A percentile compares a stretch with the other conserved stretches of the same genome.
phyloP scores from a whole-genome alignment of 2,113 vertebrate species.

The Neogobius melanostomus region DNA sequence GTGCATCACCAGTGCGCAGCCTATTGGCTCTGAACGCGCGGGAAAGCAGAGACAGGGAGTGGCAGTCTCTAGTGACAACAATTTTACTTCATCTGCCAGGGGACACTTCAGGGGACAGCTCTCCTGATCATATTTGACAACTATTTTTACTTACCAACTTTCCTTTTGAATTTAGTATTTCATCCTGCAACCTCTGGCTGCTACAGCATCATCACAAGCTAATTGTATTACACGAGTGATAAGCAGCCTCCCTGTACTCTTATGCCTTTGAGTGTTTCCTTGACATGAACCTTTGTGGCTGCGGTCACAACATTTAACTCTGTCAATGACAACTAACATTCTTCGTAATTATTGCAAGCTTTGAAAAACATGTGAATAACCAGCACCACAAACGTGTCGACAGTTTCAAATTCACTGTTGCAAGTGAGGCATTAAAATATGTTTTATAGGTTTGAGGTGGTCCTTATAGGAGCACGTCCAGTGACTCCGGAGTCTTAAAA shows the following conservation, averaged over 20 bases:
- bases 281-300: neutral
- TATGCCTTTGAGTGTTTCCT: neutral
- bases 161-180: neutral
- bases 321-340: too few relatives aligned
- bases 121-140: neutral
- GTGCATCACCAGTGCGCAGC: slow-evolving; percentile 55
- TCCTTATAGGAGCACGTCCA: slow-evolving; percentile 59
- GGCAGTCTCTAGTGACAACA: slow-evolving; percentile 31
- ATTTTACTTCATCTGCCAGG: neutral
- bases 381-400: neutral
- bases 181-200: slow-evolving; percentile 11
- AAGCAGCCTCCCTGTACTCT: slow-evolving; percentile 37
- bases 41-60: slow-evolving; percentile 49
- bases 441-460: slow-evolving; percentile 43
- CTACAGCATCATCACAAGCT: slow-evolving; percentile 48
- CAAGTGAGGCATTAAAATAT: neutral
- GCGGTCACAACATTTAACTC: too few relatives aligned
- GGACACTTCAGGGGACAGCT: neutral
- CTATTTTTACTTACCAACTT: neutral
- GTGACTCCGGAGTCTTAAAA: slow-evolving; percentile 64
- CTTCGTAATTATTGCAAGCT: too few relatives aligned
- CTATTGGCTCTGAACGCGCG: slow-evolving; percentile 57
- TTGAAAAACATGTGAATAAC: too few relatives aligned
- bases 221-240: slow-evolving; percentile 24
- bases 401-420: neutral